phyloP scores from a whole-genome alignment of 2,113 vertebrate species.

The Trichomycterus rosablanca region DNA sequence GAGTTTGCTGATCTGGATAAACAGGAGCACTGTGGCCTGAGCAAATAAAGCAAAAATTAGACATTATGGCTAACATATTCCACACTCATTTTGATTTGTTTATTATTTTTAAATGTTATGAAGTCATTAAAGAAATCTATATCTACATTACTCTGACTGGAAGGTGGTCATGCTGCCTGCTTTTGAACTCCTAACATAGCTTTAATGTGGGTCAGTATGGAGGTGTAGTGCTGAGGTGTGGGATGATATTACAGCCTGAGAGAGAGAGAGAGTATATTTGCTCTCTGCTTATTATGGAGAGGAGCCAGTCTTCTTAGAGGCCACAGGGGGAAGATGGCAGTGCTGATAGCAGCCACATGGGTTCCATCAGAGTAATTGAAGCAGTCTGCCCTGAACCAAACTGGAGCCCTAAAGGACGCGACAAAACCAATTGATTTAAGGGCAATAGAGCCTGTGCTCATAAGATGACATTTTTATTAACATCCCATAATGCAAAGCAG shows the following conservation, averaged over 20 bases:
- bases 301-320: constrained; percentile 48
- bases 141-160: constrained; percentile 17
- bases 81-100: not conserved
- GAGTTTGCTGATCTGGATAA: too few species aligned
- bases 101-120: not conserved
- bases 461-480: constrained; percentile 50
- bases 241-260: constrained; percentile 41
- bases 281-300: constrained; percentile 52
- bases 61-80: not conserved
- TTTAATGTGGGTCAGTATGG: constrained; percentile 43
- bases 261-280: constrained; percentile 40
- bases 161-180: constrained; percentile 14
- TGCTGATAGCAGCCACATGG: constrained; percentile 55
- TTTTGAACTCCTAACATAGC: constrained; percentile 34
- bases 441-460: constrained; percentile 47
- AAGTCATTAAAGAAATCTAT: constrained; percentile 14
- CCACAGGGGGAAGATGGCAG: constrained; percentile 51
- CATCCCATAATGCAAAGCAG: constrained; percentile 50
- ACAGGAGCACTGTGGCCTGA: not conserved
- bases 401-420: constrained; percentile 48
- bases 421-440: constrained; percentile 56
- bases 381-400: constrained; percentile 49
- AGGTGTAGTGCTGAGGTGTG: constrained; percentile 44
- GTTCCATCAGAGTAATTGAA: constrained; percentile 60
- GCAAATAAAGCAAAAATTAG: not conserved